A percentile compares a stretch with the other conserved stretches of the same genome.
These are phyloP conservation scores for Athrips mouffetella DNA, from an alignment of 2,888 invertebrate genomes.

Conservation along the genomic window DNA sequence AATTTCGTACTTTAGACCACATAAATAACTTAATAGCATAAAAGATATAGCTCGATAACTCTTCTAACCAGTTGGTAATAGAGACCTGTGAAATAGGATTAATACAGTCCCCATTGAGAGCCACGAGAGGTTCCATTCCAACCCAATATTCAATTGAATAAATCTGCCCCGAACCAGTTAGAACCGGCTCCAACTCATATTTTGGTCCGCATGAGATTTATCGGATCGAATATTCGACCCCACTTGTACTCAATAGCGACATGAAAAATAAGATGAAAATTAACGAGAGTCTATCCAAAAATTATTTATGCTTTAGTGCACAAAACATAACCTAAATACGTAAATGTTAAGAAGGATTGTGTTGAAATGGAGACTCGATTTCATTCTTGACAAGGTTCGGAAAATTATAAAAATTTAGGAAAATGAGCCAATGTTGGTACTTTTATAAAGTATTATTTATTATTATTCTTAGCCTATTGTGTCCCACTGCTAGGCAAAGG, in stretches of 20 bases:
- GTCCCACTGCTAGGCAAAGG: too few species aligned
- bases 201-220: slow-evolving; percentile 11
- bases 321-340: too few species aligned
- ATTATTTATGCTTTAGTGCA: too few species aligned
- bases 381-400: too few species aligned
- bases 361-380: too few species aligned
- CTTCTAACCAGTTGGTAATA: slow-evolving; percentile 9
- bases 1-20: too few species aligned
- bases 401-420: too few species aligned
- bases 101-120: slow-evolving; percentile 11
- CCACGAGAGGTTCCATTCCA: slow-evolving; percentile 6
- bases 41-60: neutral
- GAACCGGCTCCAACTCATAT: slow-evolving; percentile 9
- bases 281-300: neutral
- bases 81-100: slow-evolving; percentile 11
- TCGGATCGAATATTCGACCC: slow-evolving; percentile 12
- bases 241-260: slow-evolving; percentile 5
- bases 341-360: too few species aligned
- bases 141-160: slow-evolving; percentile 16
- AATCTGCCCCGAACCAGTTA: slow-evolving; percentile 10
- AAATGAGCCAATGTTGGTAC: too few species aligned
- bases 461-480: too few species aligned
- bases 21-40: neutral
- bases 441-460: too few species aligned
- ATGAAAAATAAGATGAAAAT: neutral